Evolutionary conservation across 2,113 vertebrate genomes (phyloP).

Genomic region (Arothron firmamentum): DNA sequence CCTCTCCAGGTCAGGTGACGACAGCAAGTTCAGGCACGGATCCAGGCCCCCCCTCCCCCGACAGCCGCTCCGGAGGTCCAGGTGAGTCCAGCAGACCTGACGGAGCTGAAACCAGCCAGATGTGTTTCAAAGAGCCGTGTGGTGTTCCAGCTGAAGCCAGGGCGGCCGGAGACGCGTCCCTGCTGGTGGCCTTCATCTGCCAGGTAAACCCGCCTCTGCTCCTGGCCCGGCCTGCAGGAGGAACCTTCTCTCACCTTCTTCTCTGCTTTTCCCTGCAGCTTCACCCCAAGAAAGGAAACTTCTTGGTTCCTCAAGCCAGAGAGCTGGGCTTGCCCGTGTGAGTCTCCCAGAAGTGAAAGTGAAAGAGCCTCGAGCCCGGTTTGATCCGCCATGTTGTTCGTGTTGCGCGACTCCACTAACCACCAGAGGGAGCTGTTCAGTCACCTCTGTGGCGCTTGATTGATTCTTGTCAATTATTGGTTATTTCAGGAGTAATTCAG

Average conservation of each 20-base stretch:
- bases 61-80: background rate
- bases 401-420: background rate
- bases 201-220: conserved; percentile 72
- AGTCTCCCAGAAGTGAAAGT: conserved; percentile 73
- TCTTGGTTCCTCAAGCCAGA: conserved; percentile 83
- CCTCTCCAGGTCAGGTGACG: conserved; percentile 31
- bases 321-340: conserved; percentile 90
- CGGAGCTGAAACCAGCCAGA: background rate
- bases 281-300: conserved; percentile 85
- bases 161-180: conserved; percentile 60
- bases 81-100: conserved; percentile 10
- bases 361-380: too few species aligned
- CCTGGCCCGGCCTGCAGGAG: background rate
- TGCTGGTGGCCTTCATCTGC: conserved; percentile 88
- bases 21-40: background rate
- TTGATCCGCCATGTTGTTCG: background rate
- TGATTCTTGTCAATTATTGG: too few species aligned
- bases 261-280: conserved; percentile 53
- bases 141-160: background rate
- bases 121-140: background rate
- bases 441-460: too few species aligned
- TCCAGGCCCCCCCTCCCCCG: conserved; percentile 10
- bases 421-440: too few species aligned
- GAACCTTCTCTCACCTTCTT: background rate
- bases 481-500: too few species aligned